Evolutionary conservation across 2,797 vertebrate genomes (phyloP).

Genomic region (Sebastes steindachneri): DNA sequence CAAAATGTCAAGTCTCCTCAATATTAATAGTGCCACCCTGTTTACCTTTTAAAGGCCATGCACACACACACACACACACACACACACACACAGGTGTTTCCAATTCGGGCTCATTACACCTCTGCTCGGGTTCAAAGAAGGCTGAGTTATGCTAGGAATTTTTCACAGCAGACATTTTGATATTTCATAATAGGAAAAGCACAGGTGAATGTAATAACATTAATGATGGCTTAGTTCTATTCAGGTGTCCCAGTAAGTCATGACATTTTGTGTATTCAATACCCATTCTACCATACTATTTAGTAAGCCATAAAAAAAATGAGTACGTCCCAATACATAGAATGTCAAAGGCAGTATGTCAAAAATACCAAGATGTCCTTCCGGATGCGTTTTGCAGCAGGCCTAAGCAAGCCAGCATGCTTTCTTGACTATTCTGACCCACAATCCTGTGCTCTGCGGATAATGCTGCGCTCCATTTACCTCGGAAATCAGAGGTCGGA

Average conservation of each 20-base stretch:
- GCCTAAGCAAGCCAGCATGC: too few species aligned
- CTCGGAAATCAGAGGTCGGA: too few species aligned
- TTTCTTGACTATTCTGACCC: too few species aligned
- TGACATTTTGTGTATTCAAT: too few species aligned
- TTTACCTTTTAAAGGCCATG: conserved; percentile 12
- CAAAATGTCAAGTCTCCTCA: conserved; percentile 1
- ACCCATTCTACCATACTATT: too few species aligned
- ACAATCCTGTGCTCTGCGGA: too few species aligned
- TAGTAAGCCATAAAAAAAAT: too few species aligned
- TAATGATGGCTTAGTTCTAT: not conserved
- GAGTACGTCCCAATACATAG: too few species aligned
- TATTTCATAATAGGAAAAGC: not conserved
- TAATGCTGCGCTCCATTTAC: too few species aligned
- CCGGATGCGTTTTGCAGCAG: too few species aligned
- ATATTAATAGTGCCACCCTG: conserved; percentile 13
- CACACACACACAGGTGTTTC: conserved; percentile 14
- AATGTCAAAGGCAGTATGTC: too few species aligned
- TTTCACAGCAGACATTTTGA: not conserved
- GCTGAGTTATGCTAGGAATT: not conserved
- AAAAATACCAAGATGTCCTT: too few species aligned
- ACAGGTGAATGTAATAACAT: not conserved
- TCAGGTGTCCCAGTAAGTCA: not conserved
- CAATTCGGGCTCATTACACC: not conserved
- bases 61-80: not conserved
- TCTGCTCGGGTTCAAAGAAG: not conserved